Percentiles rank a stretch among this genome's conserved stretches.
These are phyloP conservation scores for Parnassius apollo DNA, from an alignment of 2,888 invertebrate species.

Conservation along the genomic window DNA sequence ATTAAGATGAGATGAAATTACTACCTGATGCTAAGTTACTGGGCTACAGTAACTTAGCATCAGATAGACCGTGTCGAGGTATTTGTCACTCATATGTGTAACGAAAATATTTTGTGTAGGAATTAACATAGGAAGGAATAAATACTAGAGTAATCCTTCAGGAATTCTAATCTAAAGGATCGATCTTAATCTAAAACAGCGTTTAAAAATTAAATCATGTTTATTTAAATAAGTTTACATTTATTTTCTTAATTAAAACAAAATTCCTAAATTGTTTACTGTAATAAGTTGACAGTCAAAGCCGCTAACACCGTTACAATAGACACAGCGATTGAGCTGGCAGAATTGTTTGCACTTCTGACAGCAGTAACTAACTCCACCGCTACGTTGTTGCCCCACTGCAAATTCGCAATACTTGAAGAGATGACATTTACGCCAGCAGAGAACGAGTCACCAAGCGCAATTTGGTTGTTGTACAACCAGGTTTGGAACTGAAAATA, in stretches of 20 bases:
- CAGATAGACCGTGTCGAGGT: too few relatives aligned
- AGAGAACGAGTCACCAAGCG: constrained; percentile 46
- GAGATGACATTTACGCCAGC: constrained; percentile 44
- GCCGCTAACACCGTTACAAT: constrained; percentile 47
- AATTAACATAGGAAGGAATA: too few relatives aligned
- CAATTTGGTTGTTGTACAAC: constrained; percentile 54
- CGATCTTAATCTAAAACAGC: background rate
- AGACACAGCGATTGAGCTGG: constrained; percentile 46
- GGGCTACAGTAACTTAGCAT: too few relatives aligned
- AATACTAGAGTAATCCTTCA: too few relatives aligned
- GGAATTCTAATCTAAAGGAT: too few relatives aligned
- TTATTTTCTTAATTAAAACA: background rate
- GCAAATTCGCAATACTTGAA: constrained; percentile 50
- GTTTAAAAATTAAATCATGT: background rate
- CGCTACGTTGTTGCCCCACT: constrained; percentile 57
- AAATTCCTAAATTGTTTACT: constrained; percentile 36
- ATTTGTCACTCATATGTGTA: too few relatives aligned
- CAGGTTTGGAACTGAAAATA: constrained; percentile 61
- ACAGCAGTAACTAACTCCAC: constrained; percentile 45
- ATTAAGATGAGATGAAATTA: too few relatives aligned
- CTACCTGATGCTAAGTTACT: too few relatives aligned
- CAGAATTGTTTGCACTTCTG: constrained; percentile 42
- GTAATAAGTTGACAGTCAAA: constrained; percentile 45
- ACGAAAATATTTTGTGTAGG: too few relatives aligned
- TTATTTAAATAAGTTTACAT: constrained; percentile 3